These are phyloP conservation scores for Melieria crassipennis DNA, from an alignment of 2,888 invertebrate genomes.

Conservation along the genomic window DNA sequence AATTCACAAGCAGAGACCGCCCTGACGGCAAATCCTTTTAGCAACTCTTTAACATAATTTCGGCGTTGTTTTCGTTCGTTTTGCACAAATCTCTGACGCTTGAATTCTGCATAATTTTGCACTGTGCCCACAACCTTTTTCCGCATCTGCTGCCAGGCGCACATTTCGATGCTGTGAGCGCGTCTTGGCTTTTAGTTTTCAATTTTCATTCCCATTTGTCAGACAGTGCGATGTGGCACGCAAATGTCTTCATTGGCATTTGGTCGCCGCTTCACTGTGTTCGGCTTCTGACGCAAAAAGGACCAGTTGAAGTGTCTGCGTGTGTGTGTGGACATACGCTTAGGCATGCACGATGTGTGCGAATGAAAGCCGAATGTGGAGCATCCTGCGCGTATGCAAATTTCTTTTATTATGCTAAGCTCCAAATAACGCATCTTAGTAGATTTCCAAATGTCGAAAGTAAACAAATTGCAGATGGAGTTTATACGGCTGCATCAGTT, in stretches of 20 bases:
- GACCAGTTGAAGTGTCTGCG: neutral
- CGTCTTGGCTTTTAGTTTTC: constrained; percentile 19
- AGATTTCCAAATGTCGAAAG: constrained; percentile 34
- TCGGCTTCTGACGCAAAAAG: too few relatives aligned
- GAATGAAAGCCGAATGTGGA: neutral
- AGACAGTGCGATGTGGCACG: neutral
- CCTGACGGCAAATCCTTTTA: constrained; percentile 52
- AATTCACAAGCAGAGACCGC: too few relatives aligned
- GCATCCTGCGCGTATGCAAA: constrained; percentile 18
- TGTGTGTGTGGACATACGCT: neutral
- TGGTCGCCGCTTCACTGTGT: too few relatives aligned
- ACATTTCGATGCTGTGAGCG: neutral
- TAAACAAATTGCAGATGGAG: constrained; percentile 36
- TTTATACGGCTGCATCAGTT: constrained; percentile 5
- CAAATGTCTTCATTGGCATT: too few relatives aligned
- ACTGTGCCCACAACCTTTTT: too few relatives aligned
- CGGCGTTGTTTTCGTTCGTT: constrained; percentile 24
- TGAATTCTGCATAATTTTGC: constrained; percentile 1
- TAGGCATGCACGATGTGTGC: neutral
- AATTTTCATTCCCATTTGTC: constrained; percentile 21
- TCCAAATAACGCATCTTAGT: constrained; percentile 23
- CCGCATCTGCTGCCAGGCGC: neutral
- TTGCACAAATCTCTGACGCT: neutral
- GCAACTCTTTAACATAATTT: constrained; percentile 54
- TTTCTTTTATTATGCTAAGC: constrained; percentile 33